Percentiles rank a stretch among this genome's conserved stretches.
These are phyloP conservation scores for Tipula confusa DNA, from an alignment of 2,888 invertebrate species.

Conservation along the genomic window DNA sequence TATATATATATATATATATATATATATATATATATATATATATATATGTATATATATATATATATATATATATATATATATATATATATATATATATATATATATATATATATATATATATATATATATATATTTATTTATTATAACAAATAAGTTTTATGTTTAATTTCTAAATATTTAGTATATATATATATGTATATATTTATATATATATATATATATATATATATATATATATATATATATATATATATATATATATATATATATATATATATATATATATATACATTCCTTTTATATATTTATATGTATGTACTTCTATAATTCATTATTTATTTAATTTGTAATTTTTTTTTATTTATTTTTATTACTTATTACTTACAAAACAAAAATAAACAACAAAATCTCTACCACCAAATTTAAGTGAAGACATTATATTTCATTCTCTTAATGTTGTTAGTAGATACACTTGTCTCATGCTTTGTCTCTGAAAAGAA, in stretches of 20 bases:
- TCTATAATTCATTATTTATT: slow-evolving; percentile 12
- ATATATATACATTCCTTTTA: neutral
- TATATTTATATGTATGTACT: neutral
- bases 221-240: no score
- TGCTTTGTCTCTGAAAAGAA: neutral
- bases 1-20: no score
- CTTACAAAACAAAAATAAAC: neutral
- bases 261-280: no score
- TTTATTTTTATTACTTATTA: neutral
- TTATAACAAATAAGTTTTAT: neutral
- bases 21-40: no score
- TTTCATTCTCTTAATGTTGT: slow-evolving; percentile 15
- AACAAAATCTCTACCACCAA: slow-evolving; percentile 16
- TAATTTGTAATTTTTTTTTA: slow-evolving; percentile 14
- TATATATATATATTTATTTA: no score
- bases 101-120: no score
- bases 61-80: no score
- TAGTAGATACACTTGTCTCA: slow-evolving; percentile 6
- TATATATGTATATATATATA: no score
- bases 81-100: no score
- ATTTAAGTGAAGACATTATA: slow-evolving; percentile 13
- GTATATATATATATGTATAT: neutral
- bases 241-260: no score
- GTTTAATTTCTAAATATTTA: neutral
- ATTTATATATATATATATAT: no score